Conservation (phyloP, 2,797 vertebrate genomes). For the Manis crassicaudata region DNA sequence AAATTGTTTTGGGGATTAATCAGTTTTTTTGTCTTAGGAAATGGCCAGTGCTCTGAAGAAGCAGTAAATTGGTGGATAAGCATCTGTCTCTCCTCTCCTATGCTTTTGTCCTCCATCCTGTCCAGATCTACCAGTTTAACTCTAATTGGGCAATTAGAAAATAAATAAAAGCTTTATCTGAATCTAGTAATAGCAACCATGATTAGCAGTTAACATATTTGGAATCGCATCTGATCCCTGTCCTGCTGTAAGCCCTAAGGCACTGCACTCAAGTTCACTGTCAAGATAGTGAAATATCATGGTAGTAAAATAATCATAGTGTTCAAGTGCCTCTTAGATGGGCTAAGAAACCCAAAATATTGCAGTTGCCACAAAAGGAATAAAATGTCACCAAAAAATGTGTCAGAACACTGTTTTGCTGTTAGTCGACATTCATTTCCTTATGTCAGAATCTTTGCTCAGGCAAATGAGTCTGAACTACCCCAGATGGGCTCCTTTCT, state of each 20-base stretch:
- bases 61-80: neutral
- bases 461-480: neutral
- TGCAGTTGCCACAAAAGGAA: neutral
- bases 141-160: neutral
- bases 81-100: neutral
- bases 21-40: neutral
- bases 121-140: neutral
- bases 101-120: neutral
- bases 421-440: neutral
- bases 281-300: too few species aligned
- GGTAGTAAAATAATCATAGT: too few species aligned
- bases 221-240: neutral
- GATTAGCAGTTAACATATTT: too few species aligned
- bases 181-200: neutral
- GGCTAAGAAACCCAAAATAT: neutral
- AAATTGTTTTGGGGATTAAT: neutral
- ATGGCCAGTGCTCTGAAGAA: neutral
- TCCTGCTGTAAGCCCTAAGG: neutral
- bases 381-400: neutral
- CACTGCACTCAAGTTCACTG: rapidly evolving
- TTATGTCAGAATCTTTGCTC: neutral
- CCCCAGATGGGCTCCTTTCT: rapidly evolving
- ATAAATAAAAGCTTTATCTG: too few species aligned
- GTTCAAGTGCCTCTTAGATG: neutral
- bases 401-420: neutral